These are phyloP conservation scores for Pangasius mekongensis DNA, from an alignment of 2,797 vertebrate species.

Conservation along the genomic window DNA sequence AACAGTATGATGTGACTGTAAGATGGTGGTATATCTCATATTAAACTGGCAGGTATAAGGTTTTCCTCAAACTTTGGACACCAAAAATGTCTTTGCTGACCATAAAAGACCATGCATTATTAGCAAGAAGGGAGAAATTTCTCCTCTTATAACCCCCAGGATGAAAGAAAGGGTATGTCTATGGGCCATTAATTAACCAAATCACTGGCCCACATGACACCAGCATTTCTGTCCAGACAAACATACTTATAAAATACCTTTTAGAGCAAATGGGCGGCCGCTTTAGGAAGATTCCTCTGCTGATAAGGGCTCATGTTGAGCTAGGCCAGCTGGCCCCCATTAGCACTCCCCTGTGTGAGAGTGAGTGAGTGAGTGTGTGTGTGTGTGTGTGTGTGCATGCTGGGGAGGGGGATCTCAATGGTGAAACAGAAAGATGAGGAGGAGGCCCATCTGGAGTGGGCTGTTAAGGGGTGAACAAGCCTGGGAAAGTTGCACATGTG, in stretches of 20 bases:
- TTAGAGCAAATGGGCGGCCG: conserved; percentile 53
- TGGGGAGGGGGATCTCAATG: conserved; percentile 39
- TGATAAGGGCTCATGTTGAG: conserved; percentile 58
- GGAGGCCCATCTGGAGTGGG: conserved; percentile 66
- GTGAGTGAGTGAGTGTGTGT: conserved; percentile 30
- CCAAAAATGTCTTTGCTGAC: background rate
- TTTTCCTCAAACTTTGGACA: background rate
- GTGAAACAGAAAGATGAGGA: conserved; percentile 60
- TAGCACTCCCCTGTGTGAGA: conserved; percentile 57
- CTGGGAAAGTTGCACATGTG: conserved; percentile 56
- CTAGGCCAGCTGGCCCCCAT: conserved; percentile 64
- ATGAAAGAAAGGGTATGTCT: conserved; percentile 45
- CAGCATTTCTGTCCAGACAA: conserved; percentile 44
- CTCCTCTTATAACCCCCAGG: conserved; percentile 27
- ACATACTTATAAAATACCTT: conserved; percentile 60
- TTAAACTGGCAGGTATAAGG: background rate
- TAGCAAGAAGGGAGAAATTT: conserved; percentile 17
- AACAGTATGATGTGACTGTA: background rate
- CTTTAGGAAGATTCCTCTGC: conserved; percentile 54
- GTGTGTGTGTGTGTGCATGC: conserved; percentile 19
- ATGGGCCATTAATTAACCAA: conserved; percentile 50
- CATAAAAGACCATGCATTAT: conserved; percentile 7
- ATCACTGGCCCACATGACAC: conserved; percentile 46
- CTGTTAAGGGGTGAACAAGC: conserved; percentile 49
- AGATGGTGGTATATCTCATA: background rate